Evolutionary conservation across 1,140 invertebrate species (phyloP), one percentile per base, ranked within the genome.

Genomic region (Venturia canescens): DNA sequence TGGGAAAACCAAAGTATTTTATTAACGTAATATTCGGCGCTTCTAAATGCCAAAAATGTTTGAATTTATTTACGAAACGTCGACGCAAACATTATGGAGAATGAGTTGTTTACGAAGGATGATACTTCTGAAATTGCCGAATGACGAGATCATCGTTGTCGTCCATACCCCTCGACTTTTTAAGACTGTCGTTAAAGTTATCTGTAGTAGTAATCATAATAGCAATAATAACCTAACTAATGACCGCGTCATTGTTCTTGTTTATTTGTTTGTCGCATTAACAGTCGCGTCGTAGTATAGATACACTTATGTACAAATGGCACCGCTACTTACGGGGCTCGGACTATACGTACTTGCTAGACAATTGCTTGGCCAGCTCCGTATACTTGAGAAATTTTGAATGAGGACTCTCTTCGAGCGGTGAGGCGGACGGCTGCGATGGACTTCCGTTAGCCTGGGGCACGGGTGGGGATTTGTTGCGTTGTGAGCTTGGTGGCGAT

Each of bases 341-440:
- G 90, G 90, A 92, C 91, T 95, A 97, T 94, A 96, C 96, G 93
- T 98, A 98, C 94, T 98, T 98, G 92, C 97, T 98, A 89, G 97
- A 98, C 89, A 98, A 93, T 92, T 98, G 97, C 93, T 98, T 98
- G 83, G 97, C 97, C 89, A 98, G 94, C 93, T 98, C 97, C 87
- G 97, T 98, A 93, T 98, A 98, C 93, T 98, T 98, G 83, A 98
- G 95, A 94, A 98, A 98, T 93, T 98, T 98, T 82, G 97, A 98
- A 92, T 98, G 97, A 21, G 97, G 97, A 90, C 96, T 98, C 90
- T 98, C 97, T 86, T 98, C 97, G 85, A 97, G 96, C 31, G 94
- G 87, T 44, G 91, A 92, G 9, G 89, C 85, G 48, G 88, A 88
- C 18, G 91, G 84, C 78, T 92, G 91, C 13, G 91, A 91, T 16